Evolutionary conservation across 2,113 vertebrate species (phyloP).

Genomic region (Dasyurus viverrinus): DNA sequence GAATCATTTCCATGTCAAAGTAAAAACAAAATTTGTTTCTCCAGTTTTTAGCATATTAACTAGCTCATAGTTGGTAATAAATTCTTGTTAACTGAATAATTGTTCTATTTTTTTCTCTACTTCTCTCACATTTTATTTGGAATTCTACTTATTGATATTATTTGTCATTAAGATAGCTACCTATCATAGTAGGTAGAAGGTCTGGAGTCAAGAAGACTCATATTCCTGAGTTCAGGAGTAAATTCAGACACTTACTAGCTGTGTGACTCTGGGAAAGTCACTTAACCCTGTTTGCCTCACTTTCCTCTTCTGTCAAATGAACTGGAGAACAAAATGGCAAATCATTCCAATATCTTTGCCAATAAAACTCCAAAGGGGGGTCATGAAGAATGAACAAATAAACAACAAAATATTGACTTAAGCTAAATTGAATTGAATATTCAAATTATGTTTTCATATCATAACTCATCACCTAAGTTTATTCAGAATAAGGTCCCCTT

Average conservation of each 20-base stretch:
- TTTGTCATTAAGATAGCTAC: background rate
- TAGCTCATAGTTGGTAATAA: background rate
- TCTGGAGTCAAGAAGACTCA: background rate
- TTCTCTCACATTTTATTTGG: background rate
- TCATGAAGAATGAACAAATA: background rate
- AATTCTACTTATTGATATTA: background rate
- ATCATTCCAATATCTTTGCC: background rate
- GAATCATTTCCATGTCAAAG: background rate
- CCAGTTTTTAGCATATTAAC: background rate
- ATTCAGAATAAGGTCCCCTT: background rate
- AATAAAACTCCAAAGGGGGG: background rate
- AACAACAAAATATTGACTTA: background rate
- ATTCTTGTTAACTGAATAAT: background rate
- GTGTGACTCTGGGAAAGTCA: background rate
- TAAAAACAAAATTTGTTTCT: background rate
- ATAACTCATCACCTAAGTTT: background rate
- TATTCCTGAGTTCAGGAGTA: background rate
- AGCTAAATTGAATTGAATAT: background rate
- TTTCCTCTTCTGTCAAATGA: background rate
- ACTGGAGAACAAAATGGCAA: background rate
- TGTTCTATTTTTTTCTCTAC: background rate
- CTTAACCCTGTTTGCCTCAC: background rate
- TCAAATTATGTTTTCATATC: background rate
- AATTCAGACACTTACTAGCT: background rate
- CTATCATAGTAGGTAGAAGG: too few species aligned